Base-by-base conservation (phyloP, 1,140 invertebrate genomes). In the Bombus waltoni region DNA sequence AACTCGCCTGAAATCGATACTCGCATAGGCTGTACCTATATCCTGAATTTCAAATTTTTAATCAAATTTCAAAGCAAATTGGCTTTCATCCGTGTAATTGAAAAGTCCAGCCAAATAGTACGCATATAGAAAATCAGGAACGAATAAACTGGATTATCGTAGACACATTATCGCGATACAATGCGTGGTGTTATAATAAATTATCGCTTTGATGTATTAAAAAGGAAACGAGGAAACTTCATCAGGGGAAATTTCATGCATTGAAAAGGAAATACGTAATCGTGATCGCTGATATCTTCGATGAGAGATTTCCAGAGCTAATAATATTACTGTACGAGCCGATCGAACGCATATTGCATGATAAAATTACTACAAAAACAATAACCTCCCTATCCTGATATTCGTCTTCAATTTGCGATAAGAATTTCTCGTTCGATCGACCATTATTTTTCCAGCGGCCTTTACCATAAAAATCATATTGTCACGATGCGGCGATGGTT, bases 401-500 rank as follows among this genome's bases (percentile, higher is more conserved):
- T 22, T 53, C 47, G 18, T 18, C 18, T 53, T 22, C 5, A 53
- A 53, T 2, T 53, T 22, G 47, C 47, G 18, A 53, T 0, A 53
- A 22, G 47, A 22, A 53, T 53, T 22, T 22, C 47, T 22, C 47
- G 47, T 53, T 22, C 18, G 5, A 53, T 22, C 47, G 47, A 53
- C 0, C 18, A 18, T 18, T 53, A 22, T 8, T 2, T 53, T 22
- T 53, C 0, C 47, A 53, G 47, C 47, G 35, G 18, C 28, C 28
- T 66, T 66, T 66, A 42, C 4, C 76, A 66, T 78, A 66, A 78
- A 78, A 78, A 66, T 78, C 25, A 42, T n/a, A 10, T 32, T 13
- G 18, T 8, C 4, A 3, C 4, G 18, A 32, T 13, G 32, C 28
- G 18, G 5, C 47, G 47, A 53, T 65, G 28, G 22, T 32, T 40